These are phyloP conservation scores for Parochlus steinenii DNA, from an alignment of 2,888 invertebrate species.

Conservation along the genomic window DNA sequence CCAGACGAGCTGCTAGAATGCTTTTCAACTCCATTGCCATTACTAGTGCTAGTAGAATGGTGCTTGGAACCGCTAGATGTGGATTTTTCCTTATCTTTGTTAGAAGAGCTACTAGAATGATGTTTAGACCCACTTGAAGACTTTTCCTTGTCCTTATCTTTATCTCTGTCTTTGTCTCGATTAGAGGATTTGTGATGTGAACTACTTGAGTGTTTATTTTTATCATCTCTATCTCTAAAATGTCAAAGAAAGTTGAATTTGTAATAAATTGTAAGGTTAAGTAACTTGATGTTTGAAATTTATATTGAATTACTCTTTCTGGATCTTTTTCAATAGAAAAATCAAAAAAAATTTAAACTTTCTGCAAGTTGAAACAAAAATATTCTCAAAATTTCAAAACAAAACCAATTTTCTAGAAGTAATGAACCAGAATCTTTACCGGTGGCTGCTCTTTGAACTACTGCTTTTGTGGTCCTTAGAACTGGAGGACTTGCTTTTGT, in stretches of 20 bases:
- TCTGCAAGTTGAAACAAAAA: conserved; percentile 19
- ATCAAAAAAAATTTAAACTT: conserved; percentile 1
- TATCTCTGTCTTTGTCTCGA: conserved; percentile 22
- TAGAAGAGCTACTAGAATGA: conserved; percentile 28
- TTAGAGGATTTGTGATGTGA: conserved; percentile 34
- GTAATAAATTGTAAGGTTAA: too few species aligned
- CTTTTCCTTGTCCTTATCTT: conserved; percentile 21
- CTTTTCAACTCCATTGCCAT: too few species aligned
- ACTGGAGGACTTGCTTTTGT: conserved; percentile 30
- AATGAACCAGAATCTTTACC: conserved; percentile 29
- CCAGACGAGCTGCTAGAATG: too few species aligned
- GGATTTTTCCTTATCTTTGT: conserved; percentile 26
- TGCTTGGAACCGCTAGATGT: conserved; percentile 26
- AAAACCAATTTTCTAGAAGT: conserved; percentile 23
- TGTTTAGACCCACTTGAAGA: conserved; percentile 25
- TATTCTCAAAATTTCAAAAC: conserved; percentile 16
- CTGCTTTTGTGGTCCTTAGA: conserved; percentile 35
- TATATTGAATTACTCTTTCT: conserved; percentile 28
- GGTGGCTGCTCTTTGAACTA: conserved; percentile 29
- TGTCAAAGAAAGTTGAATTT: too few species aligned
- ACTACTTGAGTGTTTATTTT: conserved; percentile 34
- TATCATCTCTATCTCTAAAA: conserved; percentile 20
- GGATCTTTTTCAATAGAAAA: conserved; percentile 27
- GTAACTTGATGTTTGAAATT: too few species aligned
- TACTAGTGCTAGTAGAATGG: conserved; percentile 28